Base-by-base conservation (phyloP, 1,140 invertebrate genomes). In the Spodoptera litura region DNA sequence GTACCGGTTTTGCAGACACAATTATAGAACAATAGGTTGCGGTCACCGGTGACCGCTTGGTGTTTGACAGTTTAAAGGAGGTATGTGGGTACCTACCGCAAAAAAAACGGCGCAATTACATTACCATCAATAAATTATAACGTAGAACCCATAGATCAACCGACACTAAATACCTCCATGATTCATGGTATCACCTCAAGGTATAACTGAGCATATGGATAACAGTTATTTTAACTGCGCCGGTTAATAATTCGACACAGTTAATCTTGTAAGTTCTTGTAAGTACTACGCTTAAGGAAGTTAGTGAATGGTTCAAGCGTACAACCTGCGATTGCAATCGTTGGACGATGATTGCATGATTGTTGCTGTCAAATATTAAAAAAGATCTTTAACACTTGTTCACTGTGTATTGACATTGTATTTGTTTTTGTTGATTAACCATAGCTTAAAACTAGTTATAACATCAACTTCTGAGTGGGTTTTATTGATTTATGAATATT, bases 171-270 rank as follows among this genome's bases (percentile, higher is more conserved):
- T 52, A 52, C n/a, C 12, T 31, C 31, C 31, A 70, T 70, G 44
- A 52, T 52, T 52, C 49, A 70, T 70, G 66, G 52, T 27, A 20
- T 70, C 68, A 56, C 53, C 52, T 3, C 31, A 71, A 31, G 52
- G 52, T 71, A 56, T 15, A 35, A 51, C 53, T 70, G 51, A 56
- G 49, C 66, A 52, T 70, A 27, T 38, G 31, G 38, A 71, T 38
- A 56, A 56, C 52, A 56, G 68, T 71, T 38, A 38, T 71, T 71
- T 55, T 56, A 56, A n/a, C 52, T 8, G 38, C 38, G 38, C 53
- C 31, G 3, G 52, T 56, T 55, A 44, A 10, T 12, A 56, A 71
- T 71, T 71, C 68, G 68, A 56, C 68, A 56, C 53, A 31, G n/a
- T 31, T 38, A 71, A 71, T 71, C 9, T 56, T 25, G 2, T 38